Evolutionary conservation across 2,113 vertebrate genomes (phyloP).

Genomic region (Tetrao urogallus): DNA sequence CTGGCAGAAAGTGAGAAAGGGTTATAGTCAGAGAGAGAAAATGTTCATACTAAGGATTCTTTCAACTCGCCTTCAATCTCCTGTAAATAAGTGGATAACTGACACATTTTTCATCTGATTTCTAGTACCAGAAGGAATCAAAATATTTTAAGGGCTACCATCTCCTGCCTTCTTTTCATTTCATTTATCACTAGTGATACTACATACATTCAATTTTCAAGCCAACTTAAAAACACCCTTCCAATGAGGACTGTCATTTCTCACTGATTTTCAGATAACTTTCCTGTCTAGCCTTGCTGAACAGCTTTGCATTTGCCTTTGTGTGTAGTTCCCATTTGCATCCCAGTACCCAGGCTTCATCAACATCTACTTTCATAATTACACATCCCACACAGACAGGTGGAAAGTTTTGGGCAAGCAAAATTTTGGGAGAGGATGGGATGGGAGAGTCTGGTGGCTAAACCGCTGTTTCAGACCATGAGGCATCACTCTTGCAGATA

Average conservation of each 20-base stretch:
- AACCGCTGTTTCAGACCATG: not conserved
- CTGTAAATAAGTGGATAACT: not conserved
- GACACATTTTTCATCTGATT: not conserved
- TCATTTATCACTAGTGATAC: not conserved
- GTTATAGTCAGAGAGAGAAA: not conserved
- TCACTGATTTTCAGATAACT: not conserved
- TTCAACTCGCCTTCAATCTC: not conserved
- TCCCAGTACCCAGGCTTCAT: not conserved
- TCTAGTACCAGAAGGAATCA: not conserved
- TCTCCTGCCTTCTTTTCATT: not conserved
- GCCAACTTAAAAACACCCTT: not conserved
- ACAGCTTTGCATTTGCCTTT: not conserved
- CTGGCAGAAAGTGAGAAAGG: not conserved
- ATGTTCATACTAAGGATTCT: not conserved
- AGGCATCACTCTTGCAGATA: not conserved
- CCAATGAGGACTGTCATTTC: not conserved
- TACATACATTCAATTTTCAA: not conserved
- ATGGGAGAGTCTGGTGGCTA: not conserved
- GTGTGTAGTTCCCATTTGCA: not conserved
- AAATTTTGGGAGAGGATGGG: not conserved
- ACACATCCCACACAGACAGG: rapidly evolving
- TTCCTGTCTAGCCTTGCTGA: not conserved
- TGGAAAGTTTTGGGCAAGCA: not conserved
- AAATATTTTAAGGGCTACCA: not conserved
- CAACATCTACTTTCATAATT: slow-evolving; percentile 9